Evolutionary conservation across 2,113 vertebrate species (phyloP), one percentile per base, ranked within the genome.

Genomic region (Noctilio leporinus): DNA sequence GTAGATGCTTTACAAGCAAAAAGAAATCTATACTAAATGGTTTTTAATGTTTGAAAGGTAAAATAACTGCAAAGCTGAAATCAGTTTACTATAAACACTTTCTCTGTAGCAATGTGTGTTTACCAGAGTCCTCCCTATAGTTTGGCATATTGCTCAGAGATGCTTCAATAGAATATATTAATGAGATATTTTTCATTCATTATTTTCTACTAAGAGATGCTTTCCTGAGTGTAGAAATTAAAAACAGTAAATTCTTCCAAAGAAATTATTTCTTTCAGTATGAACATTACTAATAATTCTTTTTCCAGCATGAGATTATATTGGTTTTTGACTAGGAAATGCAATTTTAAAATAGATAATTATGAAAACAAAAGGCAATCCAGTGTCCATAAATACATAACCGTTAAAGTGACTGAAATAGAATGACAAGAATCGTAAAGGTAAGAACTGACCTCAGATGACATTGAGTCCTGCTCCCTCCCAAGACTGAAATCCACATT

Each of bases 161-260:
- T 43, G 11, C 14, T 30, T 77, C 65, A 77, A 15, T 65, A 33
- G 8, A 89, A 77, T 67, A 59, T 59, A 75, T 38, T 81, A 84
- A 76, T 76, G 38, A 92, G 19, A 38, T 93, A 16, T 67, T 84
- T 75, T 59, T 43, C 17, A 77, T 75, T 95, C 30, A 86, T 86
- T 51, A n/a, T 80, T 81, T 62, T 89, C 84, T 93, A 57, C 76
- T 93, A 62, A 93, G 57, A 91, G 89, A 45, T 86, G 70, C 38
- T 96, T 94, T 93, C 90, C 43, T 38, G 90, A 96, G 65, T 72
- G 40, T 64, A 64, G 49, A 75, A 83, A 96, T 86, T 86, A 70
- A 94, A 91, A 95, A 78, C 49, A 43, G 17, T 76, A 91, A 87
- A 91, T 96, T 89, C 33, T 51, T 94, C 62, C 35, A 69, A 91